Percentiles rank a stretch among this genome's conserved stretches.
These are phyloP conservation scores for Rhagoletis pomonella DNA, from an alignment of 1,140 invertebrate species.

Conservation along the genomic window DNA sequence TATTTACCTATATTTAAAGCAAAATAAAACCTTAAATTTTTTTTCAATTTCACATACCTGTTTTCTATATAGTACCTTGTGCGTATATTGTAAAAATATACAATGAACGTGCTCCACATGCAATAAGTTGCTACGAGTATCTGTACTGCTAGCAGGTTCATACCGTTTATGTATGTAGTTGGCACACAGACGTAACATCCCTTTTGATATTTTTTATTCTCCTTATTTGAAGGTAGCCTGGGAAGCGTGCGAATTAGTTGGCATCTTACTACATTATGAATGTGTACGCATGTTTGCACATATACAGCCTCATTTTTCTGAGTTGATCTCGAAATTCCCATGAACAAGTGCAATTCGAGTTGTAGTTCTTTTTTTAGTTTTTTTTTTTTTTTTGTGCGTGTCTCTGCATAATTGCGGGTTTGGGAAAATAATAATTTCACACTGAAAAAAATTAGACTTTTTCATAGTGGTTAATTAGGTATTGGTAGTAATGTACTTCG, in stretches of 20 bases:
- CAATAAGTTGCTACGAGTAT: neutral
- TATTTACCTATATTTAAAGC: neutral
- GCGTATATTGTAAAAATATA: too few relatives aligned
- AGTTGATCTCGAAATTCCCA: slow-evolving; percentile 4
- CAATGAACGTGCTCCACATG: neutral
- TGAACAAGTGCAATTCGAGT: slow-evolving; percentile 25
- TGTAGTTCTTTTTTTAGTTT: neutral
- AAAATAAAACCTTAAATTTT: neutral
- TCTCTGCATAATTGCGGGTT: slow-evolving; percentile 28
- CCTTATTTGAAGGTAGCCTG: neutral
- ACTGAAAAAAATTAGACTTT: neutral
- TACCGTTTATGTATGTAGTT: neutral
- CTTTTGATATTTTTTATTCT: neutral
- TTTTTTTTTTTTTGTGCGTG: neutral
- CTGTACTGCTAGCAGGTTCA: neutral
- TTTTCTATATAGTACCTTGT: neutral
- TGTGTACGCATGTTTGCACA: neutral
- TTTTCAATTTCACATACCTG: neutral
- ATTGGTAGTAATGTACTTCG: too few relatives aligned
- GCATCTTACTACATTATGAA: neutral
- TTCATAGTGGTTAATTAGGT: neutral
- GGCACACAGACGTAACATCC: neutral
- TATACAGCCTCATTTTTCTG: neutral
- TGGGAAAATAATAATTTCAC: slow-evolving; percentile 22
- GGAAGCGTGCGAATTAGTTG: slow-evolving; percentile 39